Conservation (phyloP, 1,140 invertebrate species). For the Procambarus virginalis region DNA sequence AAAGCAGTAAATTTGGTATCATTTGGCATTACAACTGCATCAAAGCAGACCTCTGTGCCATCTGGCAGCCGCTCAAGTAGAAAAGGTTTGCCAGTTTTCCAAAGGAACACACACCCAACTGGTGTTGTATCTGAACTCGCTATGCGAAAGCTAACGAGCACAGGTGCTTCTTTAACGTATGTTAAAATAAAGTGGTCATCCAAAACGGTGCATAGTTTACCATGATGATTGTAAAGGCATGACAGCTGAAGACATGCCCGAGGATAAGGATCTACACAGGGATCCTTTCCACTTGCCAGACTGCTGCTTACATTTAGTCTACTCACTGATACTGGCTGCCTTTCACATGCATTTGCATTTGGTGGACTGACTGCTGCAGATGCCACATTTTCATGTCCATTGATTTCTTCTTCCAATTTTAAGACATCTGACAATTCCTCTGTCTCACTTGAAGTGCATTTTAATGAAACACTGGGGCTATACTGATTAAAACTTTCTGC, state of each 20-base stretch:
- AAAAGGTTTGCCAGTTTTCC: background rate
- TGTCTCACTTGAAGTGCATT: background rate
- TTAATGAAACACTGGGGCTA: background rate
- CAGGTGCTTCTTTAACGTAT: conserved; percentile 3
- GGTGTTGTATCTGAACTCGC: background rate
- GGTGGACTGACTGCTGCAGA: background rate
- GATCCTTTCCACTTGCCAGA: background rate
- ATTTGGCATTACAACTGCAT: conserved; percentile 34
- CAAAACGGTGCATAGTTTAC: conserved; percentile 26
- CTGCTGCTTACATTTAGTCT: background rate
- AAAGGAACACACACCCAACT: conserved; percentile 4
- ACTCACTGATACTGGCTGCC: background rate
- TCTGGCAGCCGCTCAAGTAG: background rate
- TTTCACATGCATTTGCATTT: background rate
- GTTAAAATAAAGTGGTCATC: conserved; percentile 25
- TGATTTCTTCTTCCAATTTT: background rate
- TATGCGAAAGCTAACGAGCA: conserved; percentile 2
- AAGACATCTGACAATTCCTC: background rate
- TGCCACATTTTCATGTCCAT: background rate
- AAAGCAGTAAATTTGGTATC: conserved; percentile 10
- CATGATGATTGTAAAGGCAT: conserved; percentile 39
- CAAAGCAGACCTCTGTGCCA: conserved; percentile 45
- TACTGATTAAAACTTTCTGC: background rate
- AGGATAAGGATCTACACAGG: background rate
- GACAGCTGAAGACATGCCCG: background rate